phyloP scores from a whole-genome alignment of 2,888 invertebrate species.

The Doris montereyensis region DNA sequence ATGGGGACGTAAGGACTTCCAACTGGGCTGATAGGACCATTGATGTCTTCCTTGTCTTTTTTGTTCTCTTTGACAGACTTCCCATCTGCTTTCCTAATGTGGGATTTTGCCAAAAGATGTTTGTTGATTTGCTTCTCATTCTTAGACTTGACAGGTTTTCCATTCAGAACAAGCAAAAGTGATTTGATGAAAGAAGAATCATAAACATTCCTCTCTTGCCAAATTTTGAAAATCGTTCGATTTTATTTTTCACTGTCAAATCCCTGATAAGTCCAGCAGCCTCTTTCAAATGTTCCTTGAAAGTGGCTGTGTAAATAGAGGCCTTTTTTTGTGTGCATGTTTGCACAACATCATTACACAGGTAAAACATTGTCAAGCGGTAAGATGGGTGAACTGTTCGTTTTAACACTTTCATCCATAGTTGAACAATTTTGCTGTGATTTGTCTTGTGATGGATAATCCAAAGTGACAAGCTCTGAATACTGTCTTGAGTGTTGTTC shows the following conservation, averaged over 20 bases:
- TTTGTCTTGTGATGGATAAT: constrained; percentile 89
- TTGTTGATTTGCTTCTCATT: too few relatives aligned
- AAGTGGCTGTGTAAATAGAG: constrained; percentile 84
- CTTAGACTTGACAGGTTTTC: too few relatives aligned
- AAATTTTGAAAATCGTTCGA: constrained; percentile 92
- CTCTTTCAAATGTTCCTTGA: constrained; percentile 92
- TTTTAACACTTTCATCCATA: constrained; percentile 93
- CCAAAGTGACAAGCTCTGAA: constrained; percentile 92
- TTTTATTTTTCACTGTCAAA: constrained; percentile 88
- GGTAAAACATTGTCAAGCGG: constrained; percentile 89
- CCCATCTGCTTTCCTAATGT: too few relatives aligned
- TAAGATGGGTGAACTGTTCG: constrained; percentile 89
- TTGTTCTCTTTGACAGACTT: too few relatives aligned
- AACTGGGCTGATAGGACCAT: constrained; percentile 41
- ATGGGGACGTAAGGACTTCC: constrained; percentile 13
- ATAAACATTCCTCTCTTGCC: constrained; percentile 94
- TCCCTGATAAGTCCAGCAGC: constrained; percentile 85
- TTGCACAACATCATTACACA: constrained; percentile 98
- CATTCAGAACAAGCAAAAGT: too few relatives aligned
- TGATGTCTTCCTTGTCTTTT: too few relatives aligned
- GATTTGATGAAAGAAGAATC: constrained; percentile 91
- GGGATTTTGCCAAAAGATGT: too few relatives aligned
- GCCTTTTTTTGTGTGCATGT: constrained; percentile 91
- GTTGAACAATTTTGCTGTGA: constrained; percentile 91
- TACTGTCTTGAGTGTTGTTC: constrained; percentile 94